Evolutionary conservation across 2,888 invertebrate species (phyloP), one percentile per base, ranked within the genome.

Genomic region (Himalopsyche tibetana): DNA sequence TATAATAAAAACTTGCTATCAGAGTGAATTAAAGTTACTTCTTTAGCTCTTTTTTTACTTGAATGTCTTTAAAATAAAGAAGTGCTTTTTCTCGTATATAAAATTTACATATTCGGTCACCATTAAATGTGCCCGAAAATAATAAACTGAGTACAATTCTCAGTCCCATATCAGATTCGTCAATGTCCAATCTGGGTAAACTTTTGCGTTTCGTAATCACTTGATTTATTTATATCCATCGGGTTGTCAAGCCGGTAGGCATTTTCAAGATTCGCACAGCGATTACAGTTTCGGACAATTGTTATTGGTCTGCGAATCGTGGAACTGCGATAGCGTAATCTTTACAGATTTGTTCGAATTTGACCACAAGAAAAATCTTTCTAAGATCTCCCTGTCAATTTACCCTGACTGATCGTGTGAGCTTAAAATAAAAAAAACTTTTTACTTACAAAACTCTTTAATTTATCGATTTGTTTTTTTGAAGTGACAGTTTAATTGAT

Each of bases 291-390:
- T 63, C 63, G 63, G 63, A 63, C 63, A 63, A 63, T 63, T 63
- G 63, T 63, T 63, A 63, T 63, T 19, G 63, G 63, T 63, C 63
- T 63, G 9, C 63, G 19, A 63, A 63, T 12, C 63, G 63, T 63
- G 11, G 19, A 63, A 63, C 9, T 63, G 19, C 5, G 63, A 63
- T 63, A 63, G 19, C 19, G 63, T 63, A 63, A 63, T 63, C 63
- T 63, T 63, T 63, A 63, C 63, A 63, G 63, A 63, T 63, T 63
- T 63, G 19, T 63, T 63, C 63, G 63, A 63, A 63, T 19, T 28
- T 19, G 63, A 63, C 19, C 63, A 15, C 28, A 63, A 63, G 63
- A 19, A 19, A 19, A 19, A 63, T 19, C 11, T 63, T 63, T 19
- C 19, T 5, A 5, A 63, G 15, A 63, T 63, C 63, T n/a, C 63